Evolutionary conservation across 1,140 invertebrate genomes (phyloP).

Genomic region (Heliconius nattereri): DNA sequence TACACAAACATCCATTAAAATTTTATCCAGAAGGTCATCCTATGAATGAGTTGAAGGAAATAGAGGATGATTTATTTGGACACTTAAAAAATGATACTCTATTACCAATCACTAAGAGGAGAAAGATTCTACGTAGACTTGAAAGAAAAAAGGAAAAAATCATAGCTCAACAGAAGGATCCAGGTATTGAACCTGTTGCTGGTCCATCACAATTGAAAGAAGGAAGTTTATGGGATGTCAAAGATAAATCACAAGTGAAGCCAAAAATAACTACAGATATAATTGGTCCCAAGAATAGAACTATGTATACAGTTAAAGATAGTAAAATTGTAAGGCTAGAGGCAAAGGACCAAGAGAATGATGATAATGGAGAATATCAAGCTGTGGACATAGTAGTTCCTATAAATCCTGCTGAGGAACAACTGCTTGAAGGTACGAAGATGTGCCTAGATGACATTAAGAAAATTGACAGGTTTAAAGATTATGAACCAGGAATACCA

Average conservation of each 20-base stretch:
- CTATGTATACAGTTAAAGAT: constrained; percentile 71
- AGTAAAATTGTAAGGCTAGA: constrained; percentile 69
- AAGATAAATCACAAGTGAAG: constrained; percentile 45
- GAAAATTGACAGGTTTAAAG: constrained; percentile 71
- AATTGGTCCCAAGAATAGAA: constrained; percentile 51
- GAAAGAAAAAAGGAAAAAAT: constrained; percentile 65
- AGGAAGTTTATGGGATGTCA: constrained; percentile 68
- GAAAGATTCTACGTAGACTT: constrained; percentile 65
- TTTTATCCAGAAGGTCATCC: constrained; percentile 68
- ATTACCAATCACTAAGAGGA: constrained; percentile 62
- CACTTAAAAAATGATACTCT: constrained; percentile 58
- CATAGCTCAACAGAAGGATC: constrained; percentile 49
- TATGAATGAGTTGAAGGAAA: constrained; percentile 66
- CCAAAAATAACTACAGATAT: constrained; percentile 24
- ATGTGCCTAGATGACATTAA: constrained; percentile 72
- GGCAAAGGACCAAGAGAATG: constrained; percentile 42
- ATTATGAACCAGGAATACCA: constrained; percentile 73
- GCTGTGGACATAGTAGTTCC: constrained; percentile 70
- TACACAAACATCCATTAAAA: constrained; percentile 44
- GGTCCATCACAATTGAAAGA: constrained; percentile 44
- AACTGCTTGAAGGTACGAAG: constrained; percentile 71
- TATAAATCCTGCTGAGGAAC: constrained; percentile 61
- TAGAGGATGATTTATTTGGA: constrained; percentile 62
- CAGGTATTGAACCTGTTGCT: constrained; percentile 42
- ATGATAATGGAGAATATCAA: constrained; percentile 49